Evolutionary conservation across 2,797 vertebrate species (phyloP).

Genomic region (Ibycter americanus): DNA sequence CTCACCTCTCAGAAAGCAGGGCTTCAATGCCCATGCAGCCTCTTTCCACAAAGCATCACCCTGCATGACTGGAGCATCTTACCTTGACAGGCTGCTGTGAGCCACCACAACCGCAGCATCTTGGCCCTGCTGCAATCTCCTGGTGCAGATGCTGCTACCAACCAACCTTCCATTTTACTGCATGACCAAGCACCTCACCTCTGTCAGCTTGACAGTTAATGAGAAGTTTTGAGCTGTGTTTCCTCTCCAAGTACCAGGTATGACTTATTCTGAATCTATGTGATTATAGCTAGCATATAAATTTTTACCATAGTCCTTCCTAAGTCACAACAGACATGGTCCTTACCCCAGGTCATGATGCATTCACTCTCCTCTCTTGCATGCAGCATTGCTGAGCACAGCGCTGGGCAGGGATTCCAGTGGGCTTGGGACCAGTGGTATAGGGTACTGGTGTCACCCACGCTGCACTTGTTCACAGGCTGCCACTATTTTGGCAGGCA

Average conservation of each 20-base stretch:
- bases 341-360: background rate
- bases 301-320: background rate
- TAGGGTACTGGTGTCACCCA: background rate
- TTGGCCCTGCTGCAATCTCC: background rate
- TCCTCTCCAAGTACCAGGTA: background rate
- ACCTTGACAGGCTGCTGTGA: background rate
- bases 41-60: background rate
- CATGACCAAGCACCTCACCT: background rate
- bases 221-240: background rate
- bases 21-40: too few species aligned
- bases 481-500: background rate
- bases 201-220: background rate
- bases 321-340: background rate
- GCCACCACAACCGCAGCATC: background rate
- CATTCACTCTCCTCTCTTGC: background rate
- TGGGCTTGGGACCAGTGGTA: background rate
- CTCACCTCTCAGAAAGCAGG: background rate
- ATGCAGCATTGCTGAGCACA: background rate
- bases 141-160: background rate
- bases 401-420: background rate
- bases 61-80: background rate
- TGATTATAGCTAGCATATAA: background rate
- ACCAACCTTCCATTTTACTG: background rate
- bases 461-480: background rate
- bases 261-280: background rate